Evolutionary conservation across 1,140 invertebrate genomes (phyloP).

Genomic region (Trichomalopsis sarcophagae): DNA sequence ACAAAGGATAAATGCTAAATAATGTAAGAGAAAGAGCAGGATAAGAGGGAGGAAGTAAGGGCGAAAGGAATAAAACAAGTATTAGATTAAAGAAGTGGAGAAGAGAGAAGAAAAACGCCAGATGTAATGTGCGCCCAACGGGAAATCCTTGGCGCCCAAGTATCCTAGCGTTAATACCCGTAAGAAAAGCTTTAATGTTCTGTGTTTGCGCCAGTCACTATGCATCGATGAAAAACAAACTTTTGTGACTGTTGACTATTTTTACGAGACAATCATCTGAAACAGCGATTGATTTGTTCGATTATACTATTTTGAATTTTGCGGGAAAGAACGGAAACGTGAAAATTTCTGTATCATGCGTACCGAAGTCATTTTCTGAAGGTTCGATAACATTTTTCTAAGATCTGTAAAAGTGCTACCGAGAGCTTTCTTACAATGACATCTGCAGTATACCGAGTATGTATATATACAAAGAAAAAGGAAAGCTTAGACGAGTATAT

Average conservation of each 20-base stretch:
- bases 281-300: not conserved
- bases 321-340: not conserved
- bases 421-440: too few relatives aligned
- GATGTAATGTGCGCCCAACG: constrained; percentile 52
- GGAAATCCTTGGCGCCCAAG: not conserved
- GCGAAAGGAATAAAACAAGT: not conserved
- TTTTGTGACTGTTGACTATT: not conserved
- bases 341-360: too few relatives aligned
- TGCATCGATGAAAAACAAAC: not conserved
- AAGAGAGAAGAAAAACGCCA: not conserved
- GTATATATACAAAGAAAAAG: too few relatives aligned
- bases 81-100: constrained; percentile 4
- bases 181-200: not conserved
- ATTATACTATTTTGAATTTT: not conserved
- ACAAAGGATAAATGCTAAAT: constrained; percentile 39
- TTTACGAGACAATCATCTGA: constrained; percentile 3
- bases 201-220: not conserved
- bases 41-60: constrained; percentile 39
- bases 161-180: not conserved
- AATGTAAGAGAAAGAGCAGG: constrained; percentile 50
- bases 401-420: too few relatives aligned
- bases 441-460: too few relatives aligned
- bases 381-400: too few relatives aligned
- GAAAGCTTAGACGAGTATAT: not conserved
- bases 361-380: too few relatives aligned